Base-by-base conservation (phyloP, 2,113 vertebrate species). In the Forbesichthys papilliferus region DNA sequence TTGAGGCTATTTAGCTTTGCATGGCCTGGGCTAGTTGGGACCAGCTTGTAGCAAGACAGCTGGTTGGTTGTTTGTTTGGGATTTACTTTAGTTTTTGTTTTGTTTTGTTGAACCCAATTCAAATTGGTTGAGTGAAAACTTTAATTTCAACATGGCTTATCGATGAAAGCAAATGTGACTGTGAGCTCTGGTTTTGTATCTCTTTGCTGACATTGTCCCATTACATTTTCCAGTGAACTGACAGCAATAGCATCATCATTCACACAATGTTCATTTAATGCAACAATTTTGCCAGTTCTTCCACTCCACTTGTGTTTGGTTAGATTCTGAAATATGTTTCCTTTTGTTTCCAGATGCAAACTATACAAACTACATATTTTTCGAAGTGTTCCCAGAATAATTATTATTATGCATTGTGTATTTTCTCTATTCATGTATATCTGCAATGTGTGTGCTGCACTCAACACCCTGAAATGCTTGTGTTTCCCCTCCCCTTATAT, bases 1-100 rank as follows among this genome's bases (percentile, higher is more conserved):
- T 20, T 13, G 53, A 11, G 75, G 56, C 70, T 5, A 4, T 36
- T 78, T 51, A 9, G 78, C 57, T 57, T 74, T 20, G 73, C 68
- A n/a, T 67, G 27, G 27, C 0, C 66, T 11, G 57, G 65, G 64
- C 64, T 48, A 46, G 61, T 27, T 46, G n/a, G 91, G 92, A 92
- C 90, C 86, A 90, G 77, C 77, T 46, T 9, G 4, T 13, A 1
- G 1, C 0, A n/a, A 34, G 7, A 9, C 54, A 58, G 56, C 56
- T 5, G 56, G 27, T 2, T 10, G 5, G 1, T 42, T 42, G 3
- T 42, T 42, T 42, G 36, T 8, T 42, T 5, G 36, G 4, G 5
- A 42, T 42, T 5, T 42, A 42, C 0, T 42, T 27, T 27, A 27
- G 1, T 27, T 27, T 27, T 27, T 27, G 27, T 27, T 27, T 27